A percentile compares a stretch with the other conserved stretches of the same genome.
Evolutionary conservation across 2,113 vertebrate species (phyloP).

Genomic region (Strigops habroptila): DNA sequence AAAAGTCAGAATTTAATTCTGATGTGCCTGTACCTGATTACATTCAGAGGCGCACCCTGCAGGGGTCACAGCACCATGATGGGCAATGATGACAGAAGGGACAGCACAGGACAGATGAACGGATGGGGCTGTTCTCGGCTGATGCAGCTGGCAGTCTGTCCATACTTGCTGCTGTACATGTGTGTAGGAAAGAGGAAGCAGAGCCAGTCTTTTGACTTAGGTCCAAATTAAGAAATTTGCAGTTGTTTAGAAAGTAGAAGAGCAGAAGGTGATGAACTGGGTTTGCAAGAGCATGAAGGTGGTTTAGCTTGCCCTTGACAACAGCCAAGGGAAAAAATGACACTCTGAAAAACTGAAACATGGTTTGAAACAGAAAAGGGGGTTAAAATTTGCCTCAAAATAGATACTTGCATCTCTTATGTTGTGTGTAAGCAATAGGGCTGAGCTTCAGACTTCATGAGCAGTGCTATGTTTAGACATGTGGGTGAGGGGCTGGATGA

Average conservation of each 20-base stretch:
- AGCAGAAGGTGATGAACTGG: not conserved
- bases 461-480: not conserved
- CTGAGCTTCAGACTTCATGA: not conserved
- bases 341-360: not conserved
- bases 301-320: not conserved
- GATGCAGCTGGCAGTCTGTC: not conserved
- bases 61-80: fast-evolving
- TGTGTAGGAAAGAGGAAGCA: not conserved
- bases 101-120: fast-evolving
- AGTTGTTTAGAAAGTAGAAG: not conserved
- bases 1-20: not conserved
- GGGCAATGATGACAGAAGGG: not conserved
- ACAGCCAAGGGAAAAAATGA: not conserved
- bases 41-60: not conserved
- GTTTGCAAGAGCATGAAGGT: not conserved
- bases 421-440: not conserved
- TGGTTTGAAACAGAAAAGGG: not conserved
- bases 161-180: fast-evolving
- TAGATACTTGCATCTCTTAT: not conserved
- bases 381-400: not conserved
- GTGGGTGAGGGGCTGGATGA: not conserved
- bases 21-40: fast-evolving
- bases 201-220: not conserved
- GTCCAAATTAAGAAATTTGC: not conserved
- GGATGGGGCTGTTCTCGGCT: fast-evolving